These are phyloP conservation scores for Sylvilagus floridanus DNA, from an alignment of 2,797 vertebrate genomes.

Conservation along the genomic window DNA sequence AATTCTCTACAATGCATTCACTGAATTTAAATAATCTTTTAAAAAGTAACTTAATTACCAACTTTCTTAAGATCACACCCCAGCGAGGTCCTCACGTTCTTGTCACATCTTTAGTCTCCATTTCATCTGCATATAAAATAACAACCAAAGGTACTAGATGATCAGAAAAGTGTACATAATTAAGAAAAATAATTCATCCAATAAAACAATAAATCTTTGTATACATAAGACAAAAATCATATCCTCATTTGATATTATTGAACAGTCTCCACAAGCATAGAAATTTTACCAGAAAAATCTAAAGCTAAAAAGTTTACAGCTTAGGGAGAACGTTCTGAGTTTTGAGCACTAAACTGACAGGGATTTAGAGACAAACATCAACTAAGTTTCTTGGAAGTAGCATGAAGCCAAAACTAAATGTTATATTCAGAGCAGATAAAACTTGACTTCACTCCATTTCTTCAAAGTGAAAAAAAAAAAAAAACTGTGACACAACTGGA, in stretches of 20 bases:
- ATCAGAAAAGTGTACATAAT: background rate
- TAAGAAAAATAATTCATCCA: conserved; percentile 57
- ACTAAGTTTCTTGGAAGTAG: conserved; percentile 11
- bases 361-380: background rate
- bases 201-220: background rate
- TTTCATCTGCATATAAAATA: conserved; percentile 81
- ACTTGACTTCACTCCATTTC: background rate
- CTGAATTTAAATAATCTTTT: conserved; percentile 37
- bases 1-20: background rate
- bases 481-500: background rate
- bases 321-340: background rate
- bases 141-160: conserved; percentile 30
- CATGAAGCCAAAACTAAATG: conserved; percentile 5
- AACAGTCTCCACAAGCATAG: background rate
- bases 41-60: conserved; percentile 47
- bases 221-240: background rate
- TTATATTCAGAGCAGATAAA: background rate
- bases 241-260: background rate
- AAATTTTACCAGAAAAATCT: background rate
- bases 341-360: conserved; percentile 10
- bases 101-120: conserved; percentile 65
- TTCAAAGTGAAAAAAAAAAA: background rate
- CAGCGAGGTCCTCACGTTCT: conserved; percentile 30
- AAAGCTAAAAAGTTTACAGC: conserved; percentile 21
- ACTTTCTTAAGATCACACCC: conserved; percentile 43